Base-by-base conservation (phyloP, 2,888 invertebrate species). In the Pseudanteris insignis region DNA sequence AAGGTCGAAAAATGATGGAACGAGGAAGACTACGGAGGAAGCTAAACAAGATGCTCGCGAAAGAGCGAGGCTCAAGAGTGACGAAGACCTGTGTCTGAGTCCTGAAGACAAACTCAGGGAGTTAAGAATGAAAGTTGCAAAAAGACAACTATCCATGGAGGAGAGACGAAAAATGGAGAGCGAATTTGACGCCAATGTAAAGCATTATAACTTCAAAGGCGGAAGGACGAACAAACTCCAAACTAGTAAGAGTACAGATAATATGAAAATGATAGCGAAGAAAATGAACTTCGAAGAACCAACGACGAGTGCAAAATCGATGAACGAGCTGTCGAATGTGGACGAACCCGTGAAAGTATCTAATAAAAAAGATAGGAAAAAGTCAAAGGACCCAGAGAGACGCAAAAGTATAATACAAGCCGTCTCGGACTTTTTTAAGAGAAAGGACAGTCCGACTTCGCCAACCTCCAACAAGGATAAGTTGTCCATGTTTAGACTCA, bases 361-460 rank as follows among this genome's bases (percentile, higher is more conserved):
- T 1, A 72, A 69, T 13, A 82, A 81, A 57, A 77, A 79, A 34
- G 79, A 78, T 2, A 81, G 81, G 55, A 83, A 83, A 61, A 84
- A 84, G 51, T 81, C 83, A 13, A 88, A 88, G 71, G 88, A 88
- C 74, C 84, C 86, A 0, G 89, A 90, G 70, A 84, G 91, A 63
- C 84, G 91, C 60, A 91, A 88, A 72, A 91, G 92, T 79, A 88
- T 93, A 43, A 91, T 92, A 72, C 91, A 90, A 81, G 88, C 92
- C 41, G 88, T 94, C 62, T 89, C 91, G 10, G 91, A 88, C 77
- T 90, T 93, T 78, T 90, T 94, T 76, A 89, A 90, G 77, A 88
- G 89, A 69, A 85, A 86, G 72, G 87, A 86, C 74, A 82, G 83
- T 71, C 82, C 79, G 32, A 76, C 75, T 25, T 77, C 74, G 28